Conservation (phyloP, 2,888 invertebrate species). For the Hydrotaea cyrtoneurina region DNA sequence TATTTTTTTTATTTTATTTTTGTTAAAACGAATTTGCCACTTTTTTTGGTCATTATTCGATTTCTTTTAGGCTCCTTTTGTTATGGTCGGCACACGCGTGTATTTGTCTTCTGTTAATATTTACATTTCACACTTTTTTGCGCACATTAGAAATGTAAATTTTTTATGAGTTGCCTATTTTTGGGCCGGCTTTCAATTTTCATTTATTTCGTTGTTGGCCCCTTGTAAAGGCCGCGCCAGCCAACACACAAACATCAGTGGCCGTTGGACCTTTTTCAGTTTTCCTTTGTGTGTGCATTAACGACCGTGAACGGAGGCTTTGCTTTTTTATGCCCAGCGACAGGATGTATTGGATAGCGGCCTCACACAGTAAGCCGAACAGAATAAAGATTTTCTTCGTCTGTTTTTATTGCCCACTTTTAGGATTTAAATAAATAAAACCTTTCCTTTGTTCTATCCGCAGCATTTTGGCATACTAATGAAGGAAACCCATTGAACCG, state of each 20-base stretch:
- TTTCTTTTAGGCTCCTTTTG: constrained; percentile 27
- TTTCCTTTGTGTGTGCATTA: constrained; percentile 43
- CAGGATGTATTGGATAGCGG: no score
- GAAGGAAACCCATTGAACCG: constrained; percentile 38
- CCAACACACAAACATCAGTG: background rate
- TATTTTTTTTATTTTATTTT: constrained; percentile 36
- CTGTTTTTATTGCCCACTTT: constrained; percentile 56
- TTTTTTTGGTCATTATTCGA: constrained; percentile 26
- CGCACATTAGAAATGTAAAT: constrained; percentile 47
- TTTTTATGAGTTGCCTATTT: constrained; percentile 38
- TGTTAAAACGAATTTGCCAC: constrained; percentile 11
- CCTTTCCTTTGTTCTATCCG: constrained; percentile 23
- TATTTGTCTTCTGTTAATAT: constrained; percentile 24
- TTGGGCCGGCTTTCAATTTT: constrained; percentile 38
- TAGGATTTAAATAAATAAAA: constrained; percentile 55
- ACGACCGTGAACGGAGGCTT: constrained; percentile 47
- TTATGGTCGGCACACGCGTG: background rate
- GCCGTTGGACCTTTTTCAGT: constrained; percentile 54
- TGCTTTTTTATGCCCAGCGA: constrained; percentile 20
- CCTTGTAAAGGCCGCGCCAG: background rate
- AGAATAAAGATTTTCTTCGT: constrained; percentile 25
- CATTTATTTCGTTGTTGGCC: constrained; percentile 29
- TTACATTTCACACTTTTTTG: constrained; percentile 44
- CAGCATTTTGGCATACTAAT: constrained; percentile 55
- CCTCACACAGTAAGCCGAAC: background rate